phyloP scores from a whole-genome alignment of 1,140 invertebrate species.

The Yoshiicerus persimilis region DNA sequence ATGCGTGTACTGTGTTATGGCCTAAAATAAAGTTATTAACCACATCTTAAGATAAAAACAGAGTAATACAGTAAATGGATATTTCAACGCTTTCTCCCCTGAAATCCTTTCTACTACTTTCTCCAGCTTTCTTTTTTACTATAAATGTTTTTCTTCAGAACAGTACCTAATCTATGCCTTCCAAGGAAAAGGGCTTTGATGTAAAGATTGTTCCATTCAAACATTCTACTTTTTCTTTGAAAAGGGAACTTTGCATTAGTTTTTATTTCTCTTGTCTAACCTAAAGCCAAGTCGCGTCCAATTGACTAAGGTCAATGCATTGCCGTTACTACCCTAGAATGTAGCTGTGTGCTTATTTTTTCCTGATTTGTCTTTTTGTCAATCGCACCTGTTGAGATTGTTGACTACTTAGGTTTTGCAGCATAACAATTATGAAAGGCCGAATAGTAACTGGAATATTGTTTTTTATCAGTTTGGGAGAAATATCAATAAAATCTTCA shows the following conservation, averaged over 20 bases:
- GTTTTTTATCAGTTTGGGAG: too few species aligned
- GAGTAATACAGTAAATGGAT: not conserved
- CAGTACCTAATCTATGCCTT: not conserved
- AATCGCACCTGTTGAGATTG: not conserved
- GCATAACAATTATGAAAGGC: too few species aligned
- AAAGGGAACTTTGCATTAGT: not conserved
- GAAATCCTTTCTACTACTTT: not conserved
- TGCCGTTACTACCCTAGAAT: not conserved
- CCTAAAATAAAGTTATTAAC: not conserved
- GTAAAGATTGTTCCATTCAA: not conserved
- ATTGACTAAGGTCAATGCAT: not conserved
- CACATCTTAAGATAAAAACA: not conserved
- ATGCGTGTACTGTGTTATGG: not conserved
- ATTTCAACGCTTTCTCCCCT: not conserved
- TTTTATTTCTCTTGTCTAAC: not conserved
- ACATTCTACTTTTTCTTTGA: not conserved
- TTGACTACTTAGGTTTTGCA: not conserved
- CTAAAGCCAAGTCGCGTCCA: not conserved
- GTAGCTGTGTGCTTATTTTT: not conserved
- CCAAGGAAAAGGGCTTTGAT: not conserved
- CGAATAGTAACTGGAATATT: too few species aligned
- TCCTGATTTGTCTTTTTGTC: not conserved
- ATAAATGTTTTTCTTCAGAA: not conserved
- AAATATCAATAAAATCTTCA: too few species aligned
- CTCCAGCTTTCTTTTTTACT: not conserved